Conservation (phyloP, 2,888 invertebrate genomes). For the Drosophila paranaensis region DNA sequence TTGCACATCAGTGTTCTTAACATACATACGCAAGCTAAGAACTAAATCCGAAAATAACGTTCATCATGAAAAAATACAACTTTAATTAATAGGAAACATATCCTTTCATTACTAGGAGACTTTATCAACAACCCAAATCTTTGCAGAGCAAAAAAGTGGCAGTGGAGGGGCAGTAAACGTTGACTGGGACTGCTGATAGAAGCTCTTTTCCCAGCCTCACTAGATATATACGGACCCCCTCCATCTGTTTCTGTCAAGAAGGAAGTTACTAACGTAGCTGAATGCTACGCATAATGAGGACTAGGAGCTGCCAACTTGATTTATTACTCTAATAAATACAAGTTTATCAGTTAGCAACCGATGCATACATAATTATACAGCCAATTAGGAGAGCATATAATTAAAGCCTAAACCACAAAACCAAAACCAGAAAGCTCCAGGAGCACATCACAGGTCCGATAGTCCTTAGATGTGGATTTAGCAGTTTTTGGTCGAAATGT, state of each 20-base stretch:
- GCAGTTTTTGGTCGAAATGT: background rate
- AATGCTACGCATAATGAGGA: conserved; percentile 21
- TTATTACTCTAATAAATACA: conserved; percentile 79
- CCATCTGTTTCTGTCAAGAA: background rate
- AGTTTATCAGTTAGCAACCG: conserved; percentile 77
- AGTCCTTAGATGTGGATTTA: conserved; percentile 27
- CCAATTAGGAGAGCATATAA: conserved; percentile 72
- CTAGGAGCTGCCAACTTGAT: conserved; percentile 61
- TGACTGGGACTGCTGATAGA: conserved; percentile 25
- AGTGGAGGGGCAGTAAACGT: conserved; percentile 16
- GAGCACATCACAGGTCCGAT: conserved; percentile 30
- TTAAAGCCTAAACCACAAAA: conserved; percentile 52
- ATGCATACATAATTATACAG: conserved; percentile 73
- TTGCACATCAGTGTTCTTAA: conserved; percentile 6
- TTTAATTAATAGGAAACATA: conserved; percentile 72
- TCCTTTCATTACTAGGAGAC: conserved; percentile 63
- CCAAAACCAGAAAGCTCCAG: conserved; percentile 31
- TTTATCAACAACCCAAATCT: conserved; percentile 62
- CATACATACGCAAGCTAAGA: conserved; percentile 17
- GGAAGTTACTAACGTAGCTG: background rate
- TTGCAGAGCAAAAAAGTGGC: conserved; percentile 21
- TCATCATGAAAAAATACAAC: conserved; percentile 30
- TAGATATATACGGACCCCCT: background rate
- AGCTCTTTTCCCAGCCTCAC: conserved; percentile 2
- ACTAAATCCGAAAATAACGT: conserved; percentile 26